Conservation (phyloP, 2,888 invertebrate genomes). For the Cecidostiba fungosa region DNA sequence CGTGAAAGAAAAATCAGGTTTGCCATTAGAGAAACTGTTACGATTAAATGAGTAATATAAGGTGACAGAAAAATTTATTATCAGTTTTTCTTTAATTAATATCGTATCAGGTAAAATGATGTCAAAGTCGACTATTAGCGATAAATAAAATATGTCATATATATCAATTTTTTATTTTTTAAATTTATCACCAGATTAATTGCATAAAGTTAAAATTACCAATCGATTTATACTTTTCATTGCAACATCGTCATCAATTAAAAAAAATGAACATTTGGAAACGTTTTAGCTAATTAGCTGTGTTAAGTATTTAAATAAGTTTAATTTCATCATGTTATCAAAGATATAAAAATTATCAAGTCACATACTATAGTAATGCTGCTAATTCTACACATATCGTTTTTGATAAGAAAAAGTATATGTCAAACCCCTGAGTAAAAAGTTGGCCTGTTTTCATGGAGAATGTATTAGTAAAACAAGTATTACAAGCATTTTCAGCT, state of each 20-base stretch:
- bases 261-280: neutral
- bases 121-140: constrained; percentile 27
- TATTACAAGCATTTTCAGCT: no score
- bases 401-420: neutral
- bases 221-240: neutral
- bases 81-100: constrained; percentile 27
- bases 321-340: neutral
- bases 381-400: neutral
- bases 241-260: neutral
- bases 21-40: neutral
- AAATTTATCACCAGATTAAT: neutral
- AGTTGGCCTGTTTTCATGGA: no score
- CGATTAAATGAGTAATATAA: constrained; percentile 8
- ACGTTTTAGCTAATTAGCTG: neutral
- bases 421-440: no score
- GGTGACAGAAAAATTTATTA: neutral
- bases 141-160: neutral
- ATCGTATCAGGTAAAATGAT: constrained; percentile 35
- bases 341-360: neutral
- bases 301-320: neutral
- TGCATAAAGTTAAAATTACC: neutral
- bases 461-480: no score
- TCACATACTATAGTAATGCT: neutral
- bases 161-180: neutral
- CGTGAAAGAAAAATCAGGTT: neutral